phyloP scores from a whole-genome alignment of 2,888 invertebrate species.

The Drosophila siamana region DNA sequence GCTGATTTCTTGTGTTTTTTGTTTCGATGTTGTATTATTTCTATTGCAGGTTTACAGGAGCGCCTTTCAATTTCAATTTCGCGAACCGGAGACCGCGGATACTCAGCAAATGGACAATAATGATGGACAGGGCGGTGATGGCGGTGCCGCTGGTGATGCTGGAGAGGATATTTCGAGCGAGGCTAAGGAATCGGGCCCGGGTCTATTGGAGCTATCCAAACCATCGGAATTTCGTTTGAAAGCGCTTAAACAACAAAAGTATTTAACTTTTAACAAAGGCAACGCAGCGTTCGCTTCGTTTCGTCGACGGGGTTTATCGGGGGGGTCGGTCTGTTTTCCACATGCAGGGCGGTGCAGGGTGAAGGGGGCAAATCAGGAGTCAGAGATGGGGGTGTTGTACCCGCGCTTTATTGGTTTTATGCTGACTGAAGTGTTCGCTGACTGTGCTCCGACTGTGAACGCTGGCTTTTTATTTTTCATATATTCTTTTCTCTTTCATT shows the following conservation, averaged over 20 bases:
- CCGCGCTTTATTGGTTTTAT: conserved; percentile 79
- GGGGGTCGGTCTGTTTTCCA: conserved; percentile 13
- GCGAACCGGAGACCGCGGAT: conserved; percentile 81
- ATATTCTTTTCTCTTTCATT: conserved; percentile 35
- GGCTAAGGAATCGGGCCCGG: conserved; percentile 77
- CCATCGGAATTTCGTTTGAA: conserved; percentile 85
- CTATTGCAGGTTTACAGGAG: conserved; percentile 81
- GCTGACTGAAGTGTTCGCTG: conserved; percentile 60
- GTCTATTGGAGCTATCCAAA: conserved; percentile 84
- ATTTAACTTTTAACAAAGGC: conserved; percentile 81
- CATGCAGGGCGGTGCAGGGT: neutral
- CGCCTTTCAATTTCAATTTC: conserved; percentile 85
- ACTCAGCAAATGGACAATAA: conserved; percentile 73
- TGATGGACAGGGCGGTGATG: conserved; percentile 55
- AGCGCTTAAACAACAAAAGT: conserved; percentile 84
- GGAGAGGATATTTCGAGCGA: conserved; percentile 65
- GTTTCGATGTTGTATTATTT: conserved; percentile 16
- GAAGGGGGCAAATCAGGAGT: neutral
- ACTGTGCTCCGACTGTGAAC: conserved; percentile 63
- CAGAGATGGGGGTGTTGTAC: conserved; percentile 30
- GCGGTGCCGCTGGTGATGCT: conserved; percentile 48
- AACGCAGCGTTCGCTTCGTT: conserved; percentile 50
- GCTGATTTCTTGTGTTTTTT: conserved; percentile 12
- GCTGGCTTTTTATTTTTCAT: conserved; percentile 43
- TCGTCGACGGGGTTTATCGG: neutral